Evolutionary conservation across 2,888 invertebrate species (phyloP).

Genomic region (Euphydryas editha): DNA sequence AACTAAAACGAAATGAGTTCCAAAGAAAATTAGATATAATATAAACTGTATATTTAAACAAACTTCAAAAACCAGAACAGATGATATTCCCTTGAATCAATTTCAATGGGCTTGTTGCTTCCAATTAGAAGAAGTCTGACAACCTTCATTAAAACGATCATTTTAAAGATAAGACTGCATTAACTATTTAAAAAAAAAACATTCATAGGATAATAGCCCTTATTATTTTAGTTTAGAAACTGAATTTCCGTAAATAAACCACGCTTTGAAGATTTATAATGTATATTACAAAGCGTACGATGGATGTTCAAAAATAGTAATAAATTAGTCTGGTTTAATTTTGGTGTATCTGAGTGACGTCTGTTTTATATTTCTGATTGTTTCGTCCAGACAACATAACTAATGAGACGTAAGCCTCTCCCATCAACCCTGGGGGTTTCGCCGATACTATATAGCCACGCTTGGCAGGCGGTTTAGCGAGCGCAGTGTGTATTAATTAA

Average conservation of each 20-base stretch:
- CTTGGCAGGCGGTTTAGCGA: too few species aligned
- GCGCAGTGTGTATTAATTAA: too few species aligned
- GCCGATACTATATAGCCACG: too few species aligned
- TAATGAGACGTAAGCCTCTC: too few species aligned
- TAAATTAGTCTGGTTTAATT: constrained; percentile 31
- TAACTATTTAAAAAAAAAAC: constrained; percentile 6
- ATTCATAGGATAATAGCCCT: constrained; percentile 12
- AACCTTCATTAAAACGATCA: constrained; percentile 34
- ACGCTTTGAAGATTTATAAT: constrained; percentile 6
- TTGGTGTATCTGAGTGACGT: constrained; percentile 19
- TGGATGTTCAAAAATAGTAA: constrained; percentile 28
- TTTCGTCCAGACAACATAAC: not conserved
- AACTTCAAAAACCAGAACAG: not conserved
- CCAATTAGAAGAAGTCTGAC: constrained; percentile 37
- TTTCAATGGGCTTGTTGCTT: constrained; percentile 12
- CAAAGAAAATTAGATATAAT: not conserved
- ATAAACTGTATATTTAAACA: not conserved
- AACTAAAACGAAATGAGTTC: not conserved
- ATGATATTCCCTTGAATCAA: not conserved
- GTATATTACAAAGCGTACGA: constrained; percentile 23
- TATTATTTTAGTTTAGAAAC: not conserved
- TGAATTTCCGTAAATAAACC: constrained; percentile 10
- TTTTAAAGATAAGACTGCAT: constrained; percentile 29
- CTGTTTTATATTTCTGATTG: not conserved
- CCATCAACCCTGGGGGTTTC: too few species aligned